phyloP scores from a whole-genome alignment of 92 coral and sea anemone species.

The Metridium senile region DNA sequence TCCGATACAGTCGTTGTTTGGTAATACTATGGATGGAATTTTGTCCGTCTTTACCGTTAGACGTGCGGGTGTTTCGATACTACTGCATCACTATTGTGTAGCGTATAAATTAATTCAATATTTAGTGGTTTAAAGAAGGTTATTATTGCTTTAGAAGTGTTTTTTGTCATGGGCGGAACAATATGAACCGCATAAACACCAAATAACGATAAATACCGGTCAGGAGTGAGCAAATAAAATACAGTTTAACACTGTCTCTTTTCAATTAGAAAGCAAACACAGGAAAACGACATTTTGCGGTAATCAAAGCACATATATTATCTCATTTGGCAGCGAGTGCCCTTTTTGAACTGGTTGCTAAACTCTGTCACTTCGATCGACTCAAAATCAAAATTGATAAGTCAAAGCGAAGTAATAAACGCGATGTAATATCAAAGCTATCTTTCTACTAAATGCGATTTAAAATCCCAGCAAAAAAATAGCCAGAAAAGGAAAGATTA shows the following conservation, averaged over 20 bases:
- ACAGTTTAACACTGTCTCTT: slow-evolving; percentile 26
- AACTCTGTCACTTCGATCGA: slow-evolving; percentile 2
- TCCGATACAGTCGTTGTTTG: slow-evolving; percentile 10
- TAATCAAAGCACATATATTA: neutral
- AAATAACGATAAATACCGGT: slow-evolving; percentile 37
- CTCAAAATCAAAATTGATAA: neutral
- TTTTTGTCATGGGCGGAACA: slow-evolving; percentile 42
- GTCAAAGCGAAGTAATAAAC: neutral
- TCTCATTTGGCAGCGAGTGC: slow-evolving; percentile 2
- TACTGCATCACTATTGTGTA: neutral
- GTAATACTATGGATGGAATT: slow-evolving; percentile 34
- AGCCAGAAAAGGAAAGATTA: slow-evolving; percentile 2
- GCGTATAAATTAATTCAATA: neutral
- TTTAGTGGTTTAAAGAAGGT: neutral
- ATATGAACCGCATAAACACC: slow-evolving; percentile 19
- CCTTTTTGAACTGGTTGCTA: neutral
- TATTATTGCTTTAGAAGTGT: neutral
- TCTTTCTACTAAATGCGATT: neutral
- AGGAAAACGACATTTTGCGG: slow-evolving; percentile 3
- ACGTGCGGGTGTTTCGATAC: neutral
- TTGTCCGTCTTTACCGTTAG: slow-evolving; percentile 9
- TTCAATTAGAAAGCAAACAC: slow-evolving; percentile 34
- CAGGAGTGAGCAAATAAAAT: slow-evolving; percentile 42
- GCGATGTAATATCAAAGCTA: neutral
- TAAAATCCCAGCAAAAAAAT: neutral